Evolutionary conservation across 2,888 invertebrate genomes (phyloP), one percentile per base, ranked within the genome.

Genomic region (Lepidonotus clava): DNA sequence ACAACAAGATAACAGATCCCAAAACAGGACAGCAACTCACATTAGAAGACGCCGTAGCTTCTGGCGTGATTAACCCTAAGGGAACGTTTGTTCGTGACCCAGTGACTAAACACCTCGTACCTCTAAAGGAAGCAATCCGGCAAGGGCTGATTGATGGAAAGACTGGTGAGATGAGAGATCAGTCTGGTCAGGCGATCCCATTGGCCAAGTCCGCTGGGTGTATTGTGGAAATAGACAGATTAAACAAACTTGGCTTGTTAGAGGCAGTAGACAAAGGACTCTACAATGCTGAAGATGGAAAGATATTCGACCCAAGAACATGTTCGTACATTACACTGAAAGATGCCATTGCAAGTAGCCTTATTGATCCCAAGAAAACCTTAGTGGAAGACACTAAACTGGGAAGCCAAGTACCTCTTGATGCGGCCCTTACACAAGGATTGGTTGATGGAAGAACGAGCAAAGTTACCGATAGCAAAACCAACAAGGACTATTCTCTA

Each of bases 261-360:
- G 61, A 80, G 24, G 83, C 67, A 66, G 8, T 56, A 14, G 66
- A 86, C 0, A 83, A 36, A 24, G 56, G 38, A 21, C 80, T 80
- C 0, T 61, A 24, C 36, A 84, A 56, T 28, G 1, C 36, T n/a
- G 61, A 53, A 21, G 66, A 56, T n/a, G 84, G 61, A 8, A 66
- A 84, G 36, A 56, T 61, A 84, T 61, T n/a, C 38, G 84, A 84
- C 34, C 84, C 84, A 84, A 51, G 66, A 40, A 84, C 84, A 6
- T 46, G n/a, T 28, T 80, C 80, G 1, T 80, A 80, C 24, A 34
- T 80, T 18, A 8, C 46, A 41, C 24, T 80, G 18, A 51, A 80
- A 88, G 97, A 97, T 94, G 98, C 98, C 40, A 98, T 98, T 91
- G 97, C 97, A 93, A 96, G 96, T 92, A 98, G 98, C 93, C 95